These are phyloP conservation scores for Bettongia penicillata DNA, from an alignment of 2,113 vertebrate species.

Conservation along the genomic window DNA sequence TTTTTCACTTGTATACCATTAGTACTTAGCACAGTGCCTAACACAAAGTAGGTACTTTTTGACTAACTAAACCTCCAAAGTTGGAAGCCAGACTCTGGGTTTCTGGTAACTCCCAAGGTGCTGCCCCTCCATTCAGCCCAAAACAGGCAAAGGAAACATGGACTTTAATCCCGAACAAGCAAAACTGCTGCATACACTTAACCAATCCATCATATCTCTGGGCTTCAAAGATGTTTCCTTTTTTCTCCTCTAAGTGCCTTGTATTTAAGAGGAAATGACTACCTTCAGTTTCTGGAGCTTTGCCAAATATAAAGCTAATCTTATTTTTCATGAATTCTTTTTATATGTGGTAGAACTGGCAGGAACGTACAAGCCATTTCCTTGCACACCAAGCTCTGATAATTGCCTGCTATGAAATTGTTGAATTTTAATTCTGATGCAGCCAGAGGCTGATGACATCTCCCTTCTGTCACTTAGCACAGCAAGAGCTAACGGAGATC, in stretches of 20 bases:
- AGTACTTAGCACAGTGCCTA: no score
- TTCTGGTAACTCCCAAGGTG: no score
- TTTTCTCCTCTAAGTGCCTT: neutral
- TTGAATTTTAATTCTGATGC: slow-evolving; percentile 27
- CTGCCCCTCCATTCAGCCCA: no score
- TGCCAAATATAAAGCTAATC: neutral
- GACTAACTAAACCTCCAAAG: no score
- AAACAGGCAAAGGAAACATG: neutral
- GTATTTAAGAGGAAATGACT: neutral
- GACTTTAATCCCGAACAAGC: neutral
- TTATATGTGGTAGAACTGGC: neutral
- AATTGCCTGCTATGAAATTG: neutral
- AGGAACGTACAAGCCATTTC: neutral
- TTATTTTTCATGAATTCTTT: slow-evolving; percentile 45
- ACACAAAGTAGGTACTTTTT: no score
- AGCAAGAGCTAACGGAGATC: neutral
- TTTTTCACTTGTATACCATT: no score
- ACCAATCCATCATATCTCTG: neutral
- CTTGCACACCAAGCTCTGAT: neutral
- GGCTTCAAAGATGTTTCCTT: neutral
- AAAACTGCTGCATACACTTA: neutral
- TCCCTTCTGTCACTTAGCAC: neutral
- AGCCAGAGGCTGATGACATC: no score
- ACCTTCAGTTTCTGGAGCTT: neutral
- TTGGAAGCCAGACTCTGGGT: no score